phyloP scores from a whole-genome alignment of 2,888 invertebrate species.

The Sycophila texana region DNA sequence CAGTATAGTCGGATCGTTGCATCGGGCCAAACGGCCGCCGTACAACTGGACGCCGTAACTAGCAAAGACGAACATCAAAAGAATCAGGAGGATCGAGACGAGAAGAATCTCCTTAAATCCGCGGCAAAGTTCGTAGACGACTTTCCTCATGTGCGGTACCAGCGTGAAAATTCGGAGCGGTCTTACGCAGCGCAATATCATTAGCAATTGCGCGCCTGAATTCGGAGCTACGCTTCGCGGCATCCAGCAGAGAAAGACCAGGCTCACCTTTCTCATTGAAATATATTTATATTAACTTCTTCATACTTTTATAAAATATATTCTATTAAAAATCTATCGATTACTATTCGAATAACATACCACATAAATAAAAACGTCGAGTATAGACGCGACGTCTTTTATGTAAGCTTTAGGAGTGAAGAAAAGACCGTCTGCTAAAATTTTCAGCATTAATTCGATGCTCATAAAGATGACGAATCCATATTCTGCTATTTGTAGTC shows the following conservation, averaged over 20 bases:
- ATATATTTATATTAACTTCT: not conserved
- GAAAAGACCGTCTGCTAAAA: conserved; percentile 97
- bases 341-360: conserved; percentile 79
- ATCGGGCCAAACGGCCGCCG: conserved; percentile 95
- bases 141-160: conserved; percentile 99
- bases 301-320: not conserved
- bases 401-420: conserved; percentile 99
- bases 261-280: conserved; percentile 84
- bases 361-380: conserved; percentile 98
- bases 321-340: no score
- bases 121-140: conserved; percentile 97
- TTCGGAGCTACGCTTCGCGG: conserved; percentile 93
- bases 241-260: conserved; percentile 98
- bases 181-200: conserved; percentile 97
- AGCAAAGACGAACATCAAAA: conserved; percentile 99
- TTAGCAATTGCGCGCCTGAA: conserved; percentile 94
- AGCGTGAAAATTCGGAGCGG: conserved; percentile 97
- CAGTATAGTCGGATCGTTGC: conserved; percentile 94
- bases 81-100: conserved; percentile 96
- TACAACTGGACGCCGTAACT: conserved; percentile 99
- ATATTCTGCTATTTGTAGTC: conserved; percentile 96
- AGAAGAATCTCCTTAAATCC: conserved; percentile 99
- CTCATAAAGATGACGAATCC: conserved; percentile 99
- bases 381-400: conserved; percentile 96
- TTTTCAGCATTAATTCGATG: conserved; percentile 95